Evolutionary conservation across 2,888 invertebrate genomes (phyloP), one percentile per base, ranked within the genome.

Genomic region (Dicyrtoma fusca): DNA sequence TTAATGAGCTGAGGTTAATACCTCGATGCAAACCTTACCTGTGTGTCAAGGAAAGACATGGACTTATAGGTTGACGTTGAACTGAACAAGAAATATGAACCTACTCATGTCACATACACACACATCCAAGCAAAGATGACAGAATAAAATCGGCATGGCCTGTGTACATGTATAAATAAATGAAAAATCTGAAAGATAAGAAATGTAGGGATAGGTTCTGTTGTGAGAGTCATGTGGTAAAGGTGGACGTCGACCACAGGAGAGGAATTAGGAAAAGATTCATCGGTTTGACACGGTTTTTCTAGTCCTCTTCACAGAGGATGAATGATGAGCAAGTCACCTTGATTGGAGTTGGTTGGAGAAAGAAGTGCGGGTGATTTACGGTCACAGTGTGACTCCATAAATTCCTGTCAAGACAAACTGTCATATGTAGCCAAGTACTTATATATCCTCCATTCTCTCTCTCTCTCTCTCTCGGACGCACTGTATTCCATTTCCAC

Each of bases 301-400:
- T 72, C 72, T 69, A 55, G 62, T 77, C 72, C 70, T 72, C 71
- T 17, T 66, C 53, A 53, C 51, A 53, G 57, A 55, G 55, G 47
- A 68, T 68, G 68, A 68, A 68, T 68, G 68, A 68, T 68, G 68
- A 68, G 57, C 68, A 72, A 74, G 74, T 77, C 76, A 71, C 76
- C 75, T 76, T 77, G 77, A 76, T 77, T 77, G 75, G 75, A 73
- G 73, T 68, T 71, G 69, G 59, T 66, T 57, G 63, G 70, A 72
- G 70, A 70, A 45, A 64, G 47, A 71, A 59, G 59, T 64, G 65
- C 64, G 57, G 61, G 77, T 77, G 79, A 79, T 77, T 79, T 79
- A 79, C 77, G 77, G 77, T 77, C 77, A 69, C 76, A 76, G 77
- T 79, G 72, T 77, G 79, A 79, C 76, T 76, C 77, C 79, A 77